A percentile compares a stretch with the other conserved stretches of the same genome.
These are phyloP conservation scores for Linnaemya tessellans DNA, from an alignment of 2,888 invertebrate genomes.

Conservation along the genomic window DNA sequence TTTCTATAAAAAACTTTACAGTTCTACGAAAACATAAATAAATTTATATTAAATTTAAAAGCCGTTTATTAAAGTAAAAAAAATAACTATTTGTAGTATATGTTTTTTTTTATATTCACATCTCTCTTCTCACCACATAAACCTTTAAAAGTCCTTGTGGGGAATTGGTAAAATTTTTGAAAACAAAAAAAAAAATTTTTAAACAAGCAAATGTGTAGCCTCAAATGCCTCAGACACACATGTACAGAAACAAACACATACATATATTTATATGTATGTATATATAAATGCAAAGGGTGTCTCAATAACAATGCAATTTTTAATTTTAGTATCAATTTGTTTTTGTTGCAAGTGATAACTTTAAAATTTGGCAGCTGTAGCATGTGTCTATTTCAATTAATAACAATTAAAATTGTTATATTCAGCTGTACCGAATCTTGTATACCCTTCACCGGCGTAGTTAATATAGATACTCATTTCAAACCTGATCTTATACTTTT, in stretches of 20 bases:
- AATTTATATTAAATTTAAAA: conserved; percentile 21
- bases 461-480: too few species aligned
- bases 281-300: not conserved
- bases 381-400: too few species aligned
- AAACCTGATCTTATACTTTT: too few species aligned
- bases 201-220: conserved; percentile 29
- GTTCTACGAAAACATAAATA: not conserved
- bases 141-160: conserved; percentile 57
- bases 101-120: conserved; percentile 3
- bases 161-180: conserved; percentile 17
- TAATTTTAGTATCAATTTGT: too few species aligned
- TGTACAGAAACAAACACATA: not conserved
- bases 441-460: too few species aligned
- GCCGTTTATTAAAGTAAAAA: conserved; percentile 21
- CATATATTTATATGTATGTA: not conserved
- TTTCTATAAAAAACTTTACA: not conserved
- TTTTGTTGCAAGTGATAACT: too few species aligned
- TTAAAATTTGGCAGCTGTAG: too few species aligned
- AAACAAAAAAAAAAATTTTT: conserved; percentile 1
- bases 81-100: not conserved
- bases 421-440: too few species aligned
- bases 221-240: conserved; percentile 14
- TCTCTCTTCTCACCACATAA: conserved; percentile 53
- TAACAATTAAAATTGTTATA: too few species aligned
- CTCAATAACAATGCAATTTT: too few species aligned